These are phyloP conservation scores for Deroptyus accipitrinus DNA, from an alignment of 2,113 vertebrate genomes.

Conservation along the genomic window DNA sequence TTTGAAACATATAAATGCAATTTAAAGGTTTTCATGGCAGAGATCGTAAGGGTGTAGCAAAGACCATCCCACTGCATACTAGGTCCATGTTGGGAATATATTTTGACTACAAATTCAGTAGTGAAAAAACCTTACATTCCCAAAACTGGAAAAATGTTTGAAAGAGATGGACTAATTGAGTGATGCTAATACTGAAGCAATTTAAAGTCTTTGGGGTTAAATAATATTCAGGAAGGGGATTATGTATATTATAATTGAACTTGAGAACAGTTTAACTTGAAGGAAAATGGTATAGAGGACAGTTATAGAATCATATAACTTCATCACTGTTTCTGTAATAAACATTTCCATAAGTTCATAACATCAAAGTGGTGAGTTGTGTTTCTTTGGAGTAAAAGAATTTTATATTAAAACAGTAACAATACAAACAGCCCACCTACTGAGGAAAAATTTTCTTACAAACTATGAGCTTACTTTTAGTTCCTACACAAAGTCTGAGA, in stretches of 20 bases:
- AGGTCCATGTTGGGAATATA: not conserved
- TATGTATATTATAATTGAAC: not conserved
- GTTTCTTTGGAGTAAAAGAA: not conserved
- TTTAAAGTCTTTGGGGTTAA: not conserved
- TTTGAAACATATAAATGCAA: not conserved
- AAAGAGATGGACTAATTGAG: not conserved
- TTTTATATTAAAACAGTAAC: not conserved
- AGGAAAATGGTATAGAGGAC: not conserved
- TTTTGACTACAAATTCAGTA: not conserved
- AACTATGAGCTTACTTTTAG: not conserved
- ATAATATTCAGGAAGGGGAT: not conserved
- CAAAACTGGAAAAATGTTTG: not conserved
- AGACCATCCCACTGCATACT: not conserved
- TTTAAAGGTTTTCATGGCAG: not conserved
- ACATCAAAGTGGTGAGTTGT: not conserved
- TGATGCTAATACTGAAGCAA: not conserved
- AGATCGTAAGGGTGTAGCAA: not conserved
- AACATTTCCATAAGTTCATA: not conserved
- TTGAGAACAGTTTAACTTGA: not conserved
- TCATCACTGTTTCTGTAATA: not conserved
- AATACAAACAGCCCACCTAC: not conserved
- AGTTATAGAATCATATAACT: not conserved
- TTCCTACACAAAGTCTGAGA: not conserved
- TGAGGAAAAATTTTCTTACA: not conserved
- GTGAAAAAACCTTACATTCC: not conserved